Evolutionary conservation across 1,140 invertebrate species (phyloP), one percentile per base, ranked within the genome.

Genomic region (Dryas iulia): DNA sequence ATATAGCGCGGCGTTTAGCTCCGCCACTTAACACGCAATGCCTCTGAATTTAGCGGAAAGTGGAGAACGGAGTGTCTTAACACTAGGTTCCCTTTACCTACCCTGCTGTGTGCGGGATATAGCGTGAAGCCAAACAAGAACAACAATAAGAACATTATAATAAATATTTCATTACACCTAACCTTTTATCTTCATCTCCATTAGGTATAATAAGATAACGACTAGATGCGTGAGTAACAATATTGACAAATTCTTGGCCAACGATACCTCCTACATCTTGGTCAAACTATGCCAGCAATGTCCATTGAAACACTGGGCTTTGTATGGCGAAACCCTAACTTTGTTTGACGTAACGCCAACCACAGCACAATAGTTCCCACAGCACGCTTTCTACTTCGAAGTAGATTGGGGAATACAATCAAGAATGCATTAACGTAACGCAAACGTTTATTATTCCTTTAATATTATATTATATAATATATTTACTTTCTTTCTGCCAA

Each of bases 331-430:
- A 68, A 68, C 33, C 59, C 30, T 67, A 35, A 62, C 59, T 57
- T 26, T 39, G 56, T 60, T 62, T 68, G 31, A 68, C 59, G 66
- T 68, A 68, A 68, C 24, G 31, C 28, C n/a, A n/a, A 24, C 28
- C n/a, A n/a, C 2, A 6, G 35, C 53, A 69, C 59, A 69, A 69
- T 69, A 26, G 66, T 63, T 69, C 66, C 66, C 66, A 69, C 66
- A 69, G 54, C 54, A 69, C 60, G 26, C 59, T 69, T 69, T 69
- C 66, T 61, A 69, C 58, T 57, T 62, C 26, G 18, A 58, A 58
- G 33, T 33, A 21, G 52, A 58, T 63, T 69, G 66, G 66, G 66
- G 66, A 69, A 69, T 69, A 63, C 25, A 57, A 25, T 62, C 25
- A 56, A 63, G 59, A 59, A 30, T 69, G 39, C 24, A 58, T 69